Conservation (phyloP, 2,888 invertebrate species). For the Sclerodermus sp. region DNA sequence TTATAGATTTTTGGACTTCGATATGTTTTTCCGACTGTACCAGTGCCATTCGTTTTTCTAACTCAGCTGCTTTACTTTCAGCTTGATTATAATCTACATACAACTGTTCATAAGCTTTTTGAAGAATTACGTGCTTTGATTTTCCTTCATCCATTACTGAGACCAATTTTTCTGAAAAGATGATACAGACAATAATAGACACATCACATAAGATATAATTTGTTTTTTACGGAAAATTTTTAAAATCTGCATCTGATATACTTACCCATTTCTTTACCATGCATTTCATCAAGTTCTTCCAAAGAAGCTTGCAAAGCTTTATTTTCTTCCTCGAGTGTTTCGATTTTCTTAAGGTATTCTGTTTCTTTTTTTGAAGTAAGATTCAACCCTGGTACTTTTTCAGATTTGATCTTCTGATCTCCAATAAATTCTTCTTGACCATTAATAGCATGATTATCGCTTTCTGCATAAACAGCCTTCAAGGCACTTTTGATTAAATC, state of each 20-base stretch:
- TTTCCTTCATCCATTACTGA: conserved; percentile 57
- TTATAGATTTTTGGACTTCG: conserved; percentile 6
- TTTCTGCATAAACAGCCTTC: conserved; percentile 45
- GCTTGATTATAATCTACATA: conserved; percentile 52
- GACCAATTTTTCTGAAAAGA: conserved; percentile 50
- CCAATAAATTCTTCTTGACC: conserved; percentile 37
- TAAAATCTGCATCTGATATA: too few species aligned
- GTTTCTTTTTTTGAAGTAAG: conserved; percentile 1
- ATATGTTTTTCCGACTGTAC: conserved; percentile 1
- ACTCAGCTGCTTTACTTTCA: conserved; percentile 35
- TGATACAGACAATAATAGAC: neutral
- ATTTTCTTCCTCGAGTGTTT: conserved; percentile 63
- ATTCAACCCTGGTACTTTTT: conserved; percentile 12
- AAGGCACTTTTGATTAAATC: conserved; percentile 46
- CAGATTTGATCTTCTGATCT: conserved; percentile 34
- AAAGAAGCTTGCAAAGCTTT: conserved; percentile 63
- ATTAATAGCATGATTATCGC: conserved; percentile 27
- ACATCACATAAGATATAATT: neutral
- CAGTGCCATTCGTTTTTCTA: conserved; percentile 7
- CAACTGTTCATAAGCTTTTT: conserved; percentile 60
- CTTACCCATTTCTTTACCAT: conserved; percentile 68
- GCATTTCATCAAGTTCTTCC: conserved; percentile 75
- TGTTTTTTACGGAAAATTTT: neutral
- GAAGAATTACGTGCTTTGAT: conserved; percentile 61
- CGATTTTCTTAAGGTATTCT: conserved; percentile 58